Conservation (phyloP, 2,797 vertebrate genomes). For the Cirrhinus molitorella region DNA sequence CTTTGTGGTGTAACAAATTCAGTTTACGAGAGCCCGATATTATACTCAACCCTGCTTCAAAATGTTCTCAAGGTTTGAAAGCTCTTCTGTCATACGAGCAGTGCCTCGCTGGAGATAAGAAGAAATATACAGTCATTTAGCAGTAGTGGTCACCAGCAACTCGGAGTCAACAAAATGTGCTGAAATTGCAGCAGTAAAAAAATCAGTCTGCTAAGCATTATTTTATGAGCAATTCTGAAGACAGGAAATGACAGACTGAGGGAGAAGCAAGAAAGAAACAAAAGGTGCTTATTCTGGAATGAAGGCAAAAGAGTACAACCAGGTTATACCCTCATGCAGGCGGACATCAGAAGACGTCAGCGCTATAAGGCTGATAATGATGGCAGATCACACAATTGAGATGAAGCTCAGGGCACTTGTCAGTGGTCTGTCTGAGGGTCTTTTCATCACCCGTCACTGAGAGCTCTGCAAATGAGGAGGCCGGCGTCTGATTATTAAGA, state of each 20-base stretch:
- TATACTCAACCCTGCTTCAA: neutral
- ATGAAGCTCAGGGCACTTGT: neutral
- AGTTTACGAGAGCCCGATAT: neutral
- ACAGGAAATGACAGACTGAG: neutral
- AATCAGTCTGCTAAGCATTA: conserved; percentile 30
- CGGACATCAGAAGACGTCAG: neutral
- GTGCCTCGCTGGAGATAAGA: neutral
- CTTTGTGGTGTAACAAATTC: neutral
- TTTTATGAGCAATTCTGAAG: neutral
- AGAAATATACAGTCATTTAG: neutral
- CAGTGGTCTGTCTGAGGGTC: neutral
- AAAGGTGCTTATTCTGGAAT: neutral
- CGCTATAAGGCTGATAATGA: conserved; percentile 8
- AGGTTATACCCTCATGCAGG: neutral
- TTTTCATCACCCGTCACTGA: conserved; percentile 20
- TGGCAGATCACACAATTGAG: neutral
- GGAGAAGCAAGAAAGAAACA: neutral
- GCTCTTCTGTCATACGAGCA: neutral
- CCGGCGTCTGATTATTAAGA: conserved; percentile 16
- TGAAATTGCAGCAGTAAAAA: conserved; percentile 37
- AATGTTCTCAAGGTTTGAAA: neutral
- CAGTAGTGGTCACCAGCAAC: neutral
- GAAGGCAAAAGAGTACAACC: neutral
- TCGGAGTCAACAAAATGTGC: neutral
- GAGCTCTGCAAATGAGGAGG: conserved; percentile 21